A percentile compares a stretch with the other conserved stretches of the same genome.
Evolutionary conservation across 30 jellyfish, hydroid and myxozoan genomes (phyloP).

Genomic region (Chironex yamaguchii): DNA sequence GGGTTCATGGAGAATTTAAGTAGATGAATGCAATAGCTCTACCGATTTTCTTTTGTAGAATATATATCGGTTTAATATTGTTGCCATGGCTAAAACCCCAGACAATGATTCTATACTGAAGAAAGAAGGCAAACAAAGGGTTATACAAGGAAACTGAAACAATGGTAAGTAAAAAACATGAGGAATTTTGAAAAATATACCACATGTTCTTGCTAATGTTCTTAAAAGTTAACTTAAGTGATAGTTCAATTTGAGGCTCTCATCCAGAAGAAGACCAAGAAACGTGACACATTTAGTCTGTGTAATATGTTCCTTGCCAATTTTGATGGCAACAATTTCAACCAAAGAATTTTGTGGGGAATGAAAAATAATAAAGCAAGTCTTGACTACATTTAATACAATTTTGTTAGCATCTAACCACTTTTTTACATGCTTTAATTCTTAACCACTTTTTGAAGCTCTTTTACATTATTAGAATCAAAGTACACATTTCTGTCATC

Average conservation of each 20-base stretch:
- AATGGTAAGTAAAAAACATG: neutral
- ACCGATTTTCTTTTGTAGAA: neutral
- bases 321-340: constrained; percentile 6
- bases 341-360: constrained; percentile 1
- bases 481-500: constrained; percentile 47
- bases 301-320: constrained; percentile 7
- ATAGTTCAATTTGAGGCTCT: constrained; percentile 51
- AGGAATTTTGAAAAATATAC: constrained; percentile 3
- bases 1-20: no score
- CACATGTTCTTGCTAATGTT: constrained; percentile 52
- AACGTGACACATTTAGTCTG: constrained; percentile 40
- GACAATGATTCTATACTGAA: constrained; percentile 26
- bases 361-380: neutral
- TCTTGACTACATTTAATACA: constrained; percentile 1
- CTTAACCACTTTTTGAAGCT: neutral
- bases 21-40: constrained; percentile 1
- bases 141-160: neutral
- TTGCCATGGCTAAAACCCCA: constrained; percentile 52
- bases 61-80: constrained; percentile 8
- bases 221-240: constrained; percentile 31
- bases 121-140: constrained; percentile 25
- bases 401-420: neutral
- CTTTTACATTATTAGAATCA: constrained; percentile 3
- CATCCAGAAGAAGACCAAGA: constrained; percentile 65
- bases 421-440: neutral